Evolutionary conservation across 2,113 vertebrate species (phyloP).

Genomic region (Bucco capensis): DNA sequence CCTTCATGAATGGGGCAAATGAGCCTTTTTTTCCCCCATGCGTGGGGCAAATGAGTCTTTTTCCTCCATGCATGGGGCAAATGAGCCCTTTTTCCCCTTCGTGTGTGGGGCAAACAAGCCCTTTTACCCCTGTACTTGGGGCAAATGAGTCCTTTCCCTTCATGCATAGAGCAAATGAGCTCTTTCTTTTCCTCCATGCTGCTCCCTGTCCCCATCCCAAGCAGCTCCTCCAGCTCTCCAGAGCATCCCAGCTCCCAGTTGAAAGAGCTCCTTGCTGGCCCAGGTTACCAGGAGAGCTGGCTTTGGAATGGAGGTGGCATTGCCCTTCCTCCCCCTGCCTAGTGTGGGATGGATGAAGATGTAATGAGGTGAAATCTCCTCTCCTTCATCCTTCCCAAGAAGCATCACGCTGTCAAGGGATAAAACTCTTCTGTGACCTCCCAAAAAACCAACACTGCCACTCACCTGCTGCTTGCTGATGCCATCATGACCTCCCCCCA

Average conservation of each 20-base stretch:
- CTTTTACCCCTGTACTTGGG: background rate
- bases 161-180: background rate
- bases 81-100: background rate
- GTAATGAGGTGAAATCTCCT: background rate
- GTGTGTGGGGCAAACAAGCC: background rate
- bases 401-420: background rate
- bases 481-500: background rate
- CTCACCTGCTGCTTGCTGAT: background rate
- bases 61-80: background rate
- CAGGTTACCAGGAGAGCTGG: background rate
- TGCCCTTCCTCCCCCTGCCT: background rate
- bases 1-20: background rate
- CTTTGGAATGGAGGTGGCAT: background rate
- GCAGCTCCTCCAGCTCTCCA: accelerated
- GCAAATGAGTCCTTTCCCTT: background rate
- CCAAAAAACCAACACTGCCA: accelerated
- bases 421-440: background rate
- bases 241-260: background rate
- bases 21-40: background rate
- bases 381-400: background rate
- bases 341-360: background rate
- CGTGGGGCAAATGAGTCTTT: background rate
- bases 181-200: background rate
- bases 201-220: background rate
- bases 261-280: too few species aligned